Evolutionary conservation across 2,888 invertebrate genomes (phyloP), one percentile per base, ranked within the genome.

Genomic region (Lepidocyrtoides sp.): DNA sequence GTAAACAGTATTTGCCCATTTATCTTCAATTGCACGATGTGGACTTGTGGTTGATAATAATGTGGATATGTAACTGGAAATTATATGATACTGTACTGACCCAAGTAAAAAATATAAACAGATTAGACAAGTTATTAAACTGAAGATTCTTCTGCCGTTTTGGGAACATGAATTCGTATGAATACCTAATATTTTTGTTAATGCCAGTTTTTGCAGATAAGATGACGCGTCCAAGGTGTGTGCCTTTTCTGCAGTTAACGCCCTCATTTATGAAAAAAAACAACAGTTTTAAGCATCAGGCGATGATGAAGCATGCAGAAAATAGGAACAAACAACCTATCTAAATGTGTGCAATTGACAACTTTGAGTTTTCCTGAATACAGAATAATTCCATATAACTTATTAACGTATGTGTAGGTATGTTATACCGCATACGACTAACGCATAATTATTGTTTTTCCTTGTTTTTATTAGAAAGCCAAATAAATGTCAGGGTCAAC

Each of bases 401-500:
- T 36, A 3, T 8, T 51, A n/a, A 51, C 51, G 51, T 29, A 32
- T n/a, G n/a, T n/a, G n/a, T n/a, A n/a, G n/a, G n/a, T n/a, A n/a
- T n/a, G n/a, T n/a, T n/a, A n/a, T n/a, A n/a, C n/a, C n/a, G n/a
- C n/a, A n/a, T n/a, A n/a, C n/a, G n/a, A n/a, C n/a, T n/a, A n/a
- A n/a, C 32, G 7, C 41, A 69, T 69, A 8, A 8, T 20, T 41
- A 26, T 41, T 69, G 66, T 32, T 69, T 69, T 69, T 41, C 66
- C 32, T 66, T 66, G 14, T 29, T 32, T 66, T 20, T 57, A 60
- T 72, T 26, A 72, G 72, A 44, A 77, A 51, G 77, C 20, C n/a
- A 29, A 36, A 81, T 57, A 86, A 86, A 86, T 86, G 86, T 86
- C 86, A 86, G 57, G 86, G 86, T 77, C 77, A 77, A 85, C 44